Percentiles rank a stretch among this genome's conserved stretches.
These are phyloP conservation scores for Pseudomyrmex cubaensis DNA, from an alignment of 1,140 invertebrate species.

Conservation along the genomic window DNA sequence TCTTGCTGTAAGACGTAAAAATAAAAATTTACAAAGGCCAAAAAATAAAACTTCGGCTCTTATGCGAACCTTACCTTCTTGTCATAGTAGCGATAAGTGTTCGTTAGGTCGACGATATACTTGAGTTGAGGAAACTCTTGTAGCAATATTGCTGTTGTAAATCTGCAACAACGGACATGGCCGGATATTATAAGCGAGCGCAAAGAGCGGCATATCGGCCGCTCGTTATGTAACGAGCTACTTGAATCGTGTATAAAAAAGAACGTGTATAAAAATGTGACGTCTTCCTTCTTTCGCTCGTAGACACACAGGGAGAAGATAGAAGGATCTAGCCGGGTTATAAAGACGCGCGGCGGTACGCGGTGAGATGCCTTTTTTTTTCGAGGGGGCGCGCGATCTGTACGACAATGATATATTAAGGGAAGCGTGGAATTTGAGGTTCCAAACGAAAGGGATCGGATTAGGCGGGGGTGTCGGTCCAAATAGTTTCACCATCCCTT, in stretches of 20 bases:
- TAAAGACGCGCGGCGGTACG: not conserved
- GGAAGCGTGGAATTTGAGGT: constrained; percentile 48
- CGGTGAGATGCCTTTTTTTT: constrained; percentile 10
- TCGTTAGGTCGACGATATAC: constrained; percentile 89
- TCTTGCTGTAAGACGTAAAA: not conserved
- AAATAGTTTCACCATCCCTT: constrained; percentile 73
- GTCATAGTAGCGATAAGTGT: constrained; percentile 89
- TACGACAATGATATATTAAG: constrained; percentile 68
- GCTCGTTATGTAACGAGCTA: constrained; percentile 32
- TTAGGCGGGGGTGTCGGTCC: constrained; percentile 70
- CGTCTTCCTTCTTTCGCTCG: constrained; percentile 26
- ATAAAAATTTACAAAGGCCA: not conserved
- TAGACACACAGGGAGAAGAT: not conserved
- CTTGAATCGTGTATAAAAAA: constrained; percentile 30
- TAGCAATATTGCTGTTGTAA: constrained; percentile 83
- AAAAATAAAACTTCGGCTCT: not conserved
- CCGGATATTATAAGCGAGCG: constrained; percentile 37
- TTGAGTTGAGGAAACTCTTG: constrained; percentile 86
- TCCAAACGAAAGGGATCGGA: constrained; percentile 54
- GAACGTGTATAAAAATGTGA: not conserved
- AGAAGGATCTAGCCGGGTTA: not conserved
- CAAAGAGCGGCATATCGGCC: constrained; percentile 9
- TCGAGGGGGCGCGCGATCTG: constrained; percentile 37
- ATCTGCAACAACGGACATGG: constrained; percentile 82
- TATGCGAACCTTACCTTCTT: constrained; percentile 80